Percentiles rank a stretch among this genome's conserved stretches.
phyloP scores from a whole-genome alignment of 2,797 vertebrate species.

The Mormyrus proboscirostris region DNA sequence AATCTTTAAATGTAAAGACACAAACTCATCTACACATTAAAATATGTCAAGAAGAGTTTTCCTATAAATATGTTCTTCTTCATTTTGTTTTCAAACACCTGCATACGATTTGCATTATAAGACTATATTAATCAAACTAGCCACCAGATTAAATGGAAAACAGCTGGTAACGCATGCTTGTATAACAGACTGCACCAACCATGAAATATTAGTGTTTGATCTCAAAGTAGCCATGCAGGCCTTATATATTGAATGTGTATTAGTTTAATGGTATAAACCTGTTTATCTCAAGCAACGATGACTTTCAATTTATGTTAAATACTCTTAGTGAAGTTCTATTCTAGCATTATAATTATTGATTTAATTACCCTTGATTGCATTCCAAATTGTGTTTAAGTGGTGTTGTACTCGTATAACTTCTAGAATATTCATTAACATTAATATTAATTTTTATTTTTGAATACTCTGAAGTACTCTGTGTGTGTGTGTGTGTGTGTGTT shows the following conservation, averaged over 20 bases:
- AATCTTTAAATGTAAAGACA: background rate
- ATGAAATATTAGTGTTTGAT: slow-evolving; percentile 6
- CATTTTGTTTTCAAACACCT: slow-evolving; percentile 13
- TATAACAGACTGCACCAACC: background rate
- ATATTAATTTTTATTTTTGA: slow-evolving; percentile 7
- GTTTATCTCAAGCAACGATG: slow-evolving; percentile 15
- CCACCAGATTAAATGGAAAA: background rate
- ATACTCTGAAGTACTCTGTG: background rate
- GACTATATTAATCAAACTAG: background rate
- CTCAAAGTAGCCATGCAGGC: background rate
- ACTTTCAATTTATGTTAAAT: slow-evolving; percentile 20
- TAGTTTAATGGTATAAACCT: slow-evolving; percentile 9
- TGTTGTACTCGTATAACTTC: slow-evolving; percentile 5
- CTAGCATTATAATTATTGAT: slow-evolving; percentile 15
- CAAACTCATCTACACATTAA: background rate
- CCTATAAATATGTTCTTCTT: background rate
- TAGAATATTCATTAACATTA: slow-evolving; percentile 13
- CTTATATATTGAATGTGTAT: background rate
- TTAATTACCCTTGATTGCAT: slow-evolving; percentile 17
- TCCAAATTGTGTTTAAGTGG: slow-evolving; percentile 9
- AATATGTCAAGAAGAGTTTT: background rate
- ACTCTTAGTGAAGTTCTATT: slow-evolving; percentile 10
- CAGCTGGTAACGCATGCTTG: background rate
- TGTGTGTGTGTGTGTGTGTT: background rate
- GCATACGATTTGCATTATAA: background rate